Conservation (phyloP, 2,888 invertebrate species). For the Chaetogeoica ovagalla region DNA sequence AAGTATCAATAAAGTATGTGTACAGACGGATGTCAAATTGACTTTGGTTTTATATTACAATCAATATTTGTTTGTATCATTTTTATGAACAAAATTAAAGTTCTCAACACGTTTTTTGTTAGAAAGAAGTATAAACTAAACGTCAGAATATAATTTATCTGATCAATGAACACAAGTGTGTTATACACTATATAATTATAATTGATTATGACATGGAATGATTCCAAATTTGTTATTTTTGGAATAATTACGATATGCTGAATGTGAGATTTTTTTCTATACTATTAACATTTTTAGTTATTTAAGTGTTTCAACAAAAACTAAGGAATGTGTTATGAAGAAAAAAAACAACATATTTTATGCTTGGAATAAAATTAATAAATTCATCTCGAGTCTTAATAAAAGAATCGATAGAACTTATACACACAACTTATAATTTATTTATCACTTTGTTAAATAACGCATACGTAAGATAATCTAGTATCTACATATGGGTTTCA, state of each 20-base stretch:
- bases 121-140: not conserved
- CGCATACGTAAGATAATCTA: not conserved
- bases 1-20: slow-evolving; percentile 21
- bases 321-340: slow-evolving; percentile 29
- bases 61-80: not conserved
- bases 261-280: not conserved
- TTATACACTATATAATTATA: not conserved
- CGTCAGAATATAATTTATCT: slow-evolving; percentile 10
- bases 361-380: slow-evolving; percentile 27
- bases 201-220: slow-evolving; percentile 11
- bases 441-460: not conserved
- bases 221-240: slow-evolving; percentile 6
- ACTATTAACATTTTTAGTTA: not conserved
- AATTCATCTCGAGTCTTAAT: not conserved
- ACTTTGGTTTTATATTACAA: slow-evolving; percentile 35
- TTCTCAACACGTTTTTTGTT: slow-evolving; percentile 3
- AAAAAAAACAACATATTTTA: slow-evolving; percentile 7
- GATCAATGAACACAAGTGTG: slow-evolving; percentile 27
- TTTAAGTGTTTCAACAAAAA: not conserved
- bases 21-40: slow-evolving; percentile 47
- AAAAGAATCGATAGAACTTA: slow-evolving; percentile 12
- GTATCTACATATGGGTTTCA: not conserved
- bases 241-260: slow-evolving; percentile 17
- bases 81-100: slow-evolving; percentile 3
- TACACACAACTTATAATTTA: not conserved